phyloP scores from a whole-genome alignment of 30 jellyfish, hydroid and myxozoan species.

The Pelagia noctiluca region DNA sequence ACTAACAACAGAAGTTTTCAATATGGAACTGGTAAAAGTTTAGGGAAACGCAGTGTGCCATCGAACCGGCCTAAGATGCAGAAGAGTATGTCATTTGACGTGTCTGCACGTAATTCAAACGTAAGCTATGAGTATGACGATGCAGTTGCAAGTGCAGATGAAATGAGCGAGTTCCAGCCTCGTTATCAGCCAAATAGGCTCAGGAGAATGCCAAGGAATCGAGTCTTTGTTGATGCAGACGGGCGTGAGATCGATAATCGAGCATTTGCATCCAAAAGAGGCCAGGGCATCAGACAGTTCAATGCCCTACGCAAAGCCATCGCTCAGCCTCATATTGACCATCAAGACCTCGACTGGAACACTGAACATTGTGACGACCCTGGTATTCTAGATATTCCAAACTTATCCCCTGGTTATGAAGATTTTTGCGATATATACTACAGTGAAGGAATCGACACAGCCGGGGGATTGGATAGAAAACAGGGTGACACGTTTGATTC shows the following conservation, averaged over 20 bases:
- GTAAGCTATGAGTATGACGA: not conserved
- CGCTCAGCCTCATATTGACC: not conserved
- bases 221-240: not conserved
- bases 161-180: too few species aligned
- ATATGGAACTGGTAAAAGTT: not conserved
- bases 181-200: not conserved
- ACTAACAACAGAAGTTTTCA: not conserved
- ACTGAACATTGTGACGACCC: constrained; percentile 63
- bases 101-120: not conserved
- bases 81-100: constrained; percentile 32
- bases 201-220: not conserved
- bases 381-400: constrained; percentile 72
- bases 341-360: constrained; percentile 34
- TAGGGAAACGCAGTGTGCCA: not conserved
- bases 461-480: not conserved
- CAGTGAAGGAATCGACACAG: constrained; percentile 8
- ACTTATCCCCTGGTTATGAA: constrained; percentile 64
- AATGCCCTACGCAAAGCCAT: not conserved
- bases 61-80: constrained; percentile 10
- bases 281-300: not conserved
- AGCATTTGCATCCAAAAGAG: not conserved
- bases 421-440: constrained; percentile 65
- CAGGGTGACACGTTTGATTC: constrained; percentile 8
- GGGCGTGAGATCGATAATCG: not conserved
- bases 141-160: not conserved